These are phyloP conservation scores for Gobiocypris rarus DNA, from an alignment of 2,113 vertebrate species.

Conservation along the genomic window DNA sequence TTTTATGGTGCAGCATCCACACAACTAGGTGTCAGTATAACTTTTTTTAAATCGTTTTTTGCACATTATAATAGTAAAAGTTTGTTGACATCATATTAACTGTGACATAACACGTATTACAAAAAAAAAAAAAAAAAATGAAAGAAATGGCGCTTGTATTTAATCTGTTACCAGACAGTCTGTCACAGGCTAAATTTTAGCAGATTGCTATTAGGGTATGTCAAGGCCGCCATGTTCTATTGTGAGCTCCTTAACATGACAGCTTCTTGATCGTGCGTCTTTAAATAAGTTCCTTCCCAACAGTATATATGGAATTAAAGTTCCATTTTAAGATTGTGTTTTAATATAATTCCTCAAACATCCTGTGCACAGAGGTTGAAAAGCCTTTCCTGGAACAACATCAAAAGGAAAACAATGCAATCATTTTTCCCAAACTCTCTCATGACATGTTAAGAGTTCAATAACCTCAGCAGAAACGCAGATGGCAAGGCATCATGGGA, in stretches of 20 bases:
- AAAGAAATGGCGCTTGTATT: neutral
- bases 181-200: neutral
- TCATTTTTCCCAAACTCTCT: constrained; percentile 43
- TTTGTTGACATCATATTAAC: neutral
- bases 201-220: neutral
- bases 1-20: neutral
- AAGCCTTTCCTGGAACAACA: constrained; percentile 27
- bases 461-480: constrained; percentile 38
- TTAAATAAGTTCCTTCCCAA: neutral
- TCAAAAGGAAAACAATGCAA: constrained; percentile 54
- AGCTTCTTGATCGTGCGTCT: neutral
- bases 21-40: neutral
- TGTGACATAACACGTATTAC: neutral
- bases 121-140: neutral
- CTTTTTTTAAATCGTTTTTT: no score
- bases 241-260: neutral
- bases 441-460: constrained; percentile 57
- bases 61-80: neutral
- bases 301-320: neutral
- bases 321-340: constrained; percentile 4
- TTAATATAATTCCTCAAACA: neutral
- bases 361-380: constrained; percentile 38
- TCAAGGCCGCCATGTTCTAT: neutral
- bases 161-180: neutral
- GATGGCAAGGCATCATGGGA: constrained; percentile 35